phyloP scores from a whole-genome alignment of 2,113 vertebrate species.

The Urocynchramus pylzowi region DNA sequence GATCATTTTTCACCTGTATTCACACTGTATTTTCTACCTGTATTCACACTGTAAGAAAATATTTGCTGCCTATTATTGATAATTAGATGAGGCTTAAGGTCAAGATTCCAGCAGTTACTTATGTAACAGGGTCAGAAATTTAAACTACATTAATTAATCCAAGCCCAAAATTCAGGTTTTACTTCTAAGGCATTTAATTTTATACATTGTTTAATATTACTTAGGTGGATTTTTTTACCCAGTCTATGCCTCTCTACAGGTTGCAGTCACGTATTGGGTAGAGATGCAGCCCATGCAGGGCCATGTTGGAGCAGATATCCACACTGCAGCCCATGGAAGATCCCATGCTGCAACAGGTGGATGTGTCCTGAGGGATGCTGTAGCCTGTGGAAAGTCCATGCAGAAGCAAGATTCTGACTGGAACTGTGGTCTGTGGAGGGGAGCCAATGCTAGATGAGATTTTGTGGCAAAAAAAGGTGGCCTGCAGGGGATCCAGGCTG shows the following conservation, averaged over 20 bases:
- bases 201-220: background rate
- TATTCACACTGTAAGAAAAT: background rate
- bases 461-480: background rate
- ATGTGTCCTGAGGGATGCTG: background rate
- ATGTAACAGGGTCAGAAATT: background rate
- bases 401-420: rapidly evolving
- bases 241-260: background rate
- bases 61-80: background rate
- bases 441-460: background rate
- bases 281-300: background rate
- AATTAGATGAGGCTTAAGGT: background rate
- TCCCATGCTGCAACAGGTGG: background rate
- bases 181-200: background rate
- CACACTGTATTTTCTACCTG: background rate
- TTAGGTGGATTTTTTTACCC: background rate
- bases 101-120: background rate
- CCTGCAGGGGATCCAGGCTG: background rate
- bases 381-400: background rate
- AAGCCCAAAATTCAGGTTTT: background rate
- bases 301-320: background rate
- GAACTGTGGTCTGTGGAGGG: background rate
- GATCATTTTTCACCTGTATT: background rate
- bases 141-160: background rate
- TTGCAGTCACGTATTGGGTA: background rate
- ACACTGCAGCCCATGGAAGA: background rate